A percentile compares a stretch with the other conserved stretches of the same genome.
Conservation (phyloP, 2,113 vertebrate species). For the Octodon degus region DNA sequence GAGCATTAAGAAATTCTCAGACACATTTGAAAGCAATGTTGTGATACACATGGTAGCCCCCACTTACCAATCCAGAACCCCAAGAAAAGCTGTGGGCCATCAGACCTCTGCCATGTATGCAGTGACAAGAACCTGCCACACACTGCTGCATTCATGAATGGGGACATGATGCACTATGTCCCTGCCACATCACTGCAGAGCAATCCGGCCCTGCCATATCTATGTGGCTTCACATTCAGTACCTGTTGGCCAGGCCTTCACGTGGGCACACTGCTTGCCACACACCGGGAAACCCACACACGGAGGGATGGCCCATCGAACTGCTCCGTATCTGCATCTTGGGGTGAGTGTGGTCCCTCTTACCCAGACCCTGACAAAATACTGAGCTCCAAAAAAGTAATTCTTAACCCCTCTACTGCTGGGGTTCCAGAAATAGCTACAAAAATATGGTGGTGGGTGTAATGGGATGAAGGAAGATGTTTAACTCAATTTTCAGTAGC, state of each 20-base stretch:
- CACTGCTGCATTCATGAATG: no score
- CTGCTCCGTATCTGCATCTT: background rate
- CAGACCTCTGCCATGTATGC: rapidly evolving
- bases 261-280: background rate
- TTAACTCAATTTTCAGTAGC: background rate
- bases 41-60: background rate
- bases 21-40: background rate
- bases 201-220: background rate
- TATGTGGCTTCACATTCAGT: rapidly evolving
- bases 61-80: background rate
- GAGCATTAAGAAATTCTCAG: background rate
- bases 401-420: background rate
- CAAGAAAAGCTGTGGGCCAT: background rate
- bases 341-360: background rate
- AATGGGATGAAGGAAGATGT: background rate
- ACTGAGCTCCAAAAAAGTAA: background rate
- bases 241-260: background rate
- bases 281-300: background rate
- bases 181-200: background rate
- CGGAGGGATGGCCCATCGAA: background rate
- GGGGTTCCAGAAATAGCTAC: background rate
- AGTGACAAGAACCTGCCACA: background rate
- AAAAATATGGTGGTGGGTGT: background rate
- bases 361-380: background rate
- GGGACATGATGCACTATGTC: background rate